Base-by-base conservation (phyloP, 2,113 vertebrate species). In the Brachyistius frenatus region DNA sequence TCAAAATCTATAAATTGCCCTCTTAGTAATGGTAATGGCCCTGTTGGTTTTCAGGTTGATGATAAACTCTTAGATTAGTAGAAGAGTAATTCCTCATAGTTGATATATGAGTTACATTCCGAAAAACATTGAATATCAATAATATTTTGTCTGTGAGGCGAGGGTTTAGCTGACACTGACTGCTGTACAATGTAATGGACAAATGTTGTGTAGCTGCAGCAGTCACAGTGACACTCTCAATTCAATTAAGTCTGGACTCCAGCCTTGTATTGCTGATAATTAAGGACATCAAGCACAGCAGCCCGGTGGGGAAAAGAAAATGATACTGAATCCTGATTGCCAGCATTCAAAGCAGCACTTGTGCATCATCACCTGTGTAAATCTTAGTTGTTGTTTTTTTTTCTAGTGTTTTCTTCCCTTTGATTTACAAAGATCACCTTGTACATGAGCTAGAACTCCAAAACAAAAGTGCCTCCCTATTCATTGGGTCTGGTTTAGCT, bases 211-310 rank as follows among this genome's bases (percentile, higher is more conserved):
- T 58, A 71, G 71, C n/a, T 47, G 49, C 77, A 37, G 3, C 39
- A 35, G 60, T 44, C 73, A 69, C 31, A 57, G 33, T 53, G 47
- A 87, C 55, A 65, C 44, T 61, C 32, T 23, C 46, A 58, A 52
- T 80, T 78, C 52, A 78, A 76, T 88, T 83, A 61, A 80, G 66
- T 79, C 53, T 76, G 55, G 39, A 37, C 23, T 65, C 10, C 32
- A 58, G 62, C 64, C 53, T 33, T 76, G 61, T 81, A 8, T 83
- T 49, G 69, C 56, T 62, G 16, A 64, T 86, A 74, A 92, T 86
- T 86, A 83, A 44, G 60, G 23, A 55, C 52, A 66, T 81, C 81
- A 88, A 89, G 89, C 78, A 87, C 83, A 85, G 77, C 23, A 47
- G 63, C 54, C 55, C 13, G 7, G 52, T 47, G 53, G 7, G 15